A percentile compares a stretch with the other conserved stretches of the same genome.
Evolutionary conservation across 2,888 invertebrate genomes (phyloP).

Genomic region (Pomacea canaliculata): DNA sequence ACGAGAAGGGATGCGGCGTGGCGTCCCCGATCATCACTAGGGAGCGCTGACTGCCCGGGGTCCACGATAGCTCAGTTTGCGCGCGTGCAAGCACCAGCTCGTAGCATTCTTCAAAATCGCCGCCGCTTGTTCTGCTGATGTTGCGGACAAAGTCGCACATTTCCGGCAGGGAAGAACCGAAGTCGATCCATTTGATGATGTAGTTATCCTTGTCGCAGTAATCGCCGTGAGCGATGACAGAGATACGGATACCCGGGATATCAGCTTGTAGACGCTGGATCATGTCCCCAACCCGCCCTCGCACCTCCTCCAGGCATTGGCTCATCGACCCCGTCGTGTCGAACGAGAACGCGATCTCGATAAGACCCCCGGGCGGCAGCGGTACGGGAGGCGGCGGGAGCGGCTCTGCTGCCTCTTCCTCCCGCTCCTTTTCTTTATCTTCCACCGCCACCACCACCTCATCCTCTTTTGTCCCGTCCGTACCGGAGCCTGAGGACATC

Average conservation of each 20-base stretch:
- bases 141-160: slow-evolving; percentile 48
- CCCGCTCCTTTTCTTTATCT: neutral
- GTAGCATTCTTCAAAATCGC: slow-evolving; percentile 65
- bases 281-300: slow-evolving; percentile 55
- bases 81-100: slow-evolving; percentile 64
- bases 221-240: slow-evolving; percentile 65
- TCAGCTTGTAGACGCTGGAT: slow-evolving; percentile 62
- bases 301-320: slow-evolving; percentile 46
- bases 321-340: slow-evolving; percentile 65
- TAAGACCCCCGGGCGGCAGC: slow-evolving; percentile 29
- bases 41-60: slow-evolving; percentile 56
- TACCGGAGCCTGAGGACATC: neutral
- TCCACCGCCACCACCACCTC: slow-evolving; percentile 1
- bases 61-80: slow-evolving; percentile 59
- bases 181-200: slow-evolving; percentile 56
- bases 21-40: slow-evolving; percentile 66
- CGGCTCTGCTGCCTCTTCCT: neutral
- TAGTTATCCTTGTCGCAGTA: slow-evolving; percentile 58
- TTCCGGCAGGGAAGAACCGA: slow-evolving; percentile 43
- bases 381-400: slow-evolving; percentile 4
- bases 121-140: slow-evolving; percentile 54
- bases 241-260: slow-evolving; percentile 61
- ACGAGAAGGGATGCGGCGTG: slow-evolving; percentile 56
- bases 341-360: slow-evolving; percentile 63
- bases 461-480: slow-evolving; percentile 7